These are phyloP conservation scores for Casuarius casuarius DNA, from an alignment of 2,113 vertebrate genomes.

Conservation along the genomic window DNA sequence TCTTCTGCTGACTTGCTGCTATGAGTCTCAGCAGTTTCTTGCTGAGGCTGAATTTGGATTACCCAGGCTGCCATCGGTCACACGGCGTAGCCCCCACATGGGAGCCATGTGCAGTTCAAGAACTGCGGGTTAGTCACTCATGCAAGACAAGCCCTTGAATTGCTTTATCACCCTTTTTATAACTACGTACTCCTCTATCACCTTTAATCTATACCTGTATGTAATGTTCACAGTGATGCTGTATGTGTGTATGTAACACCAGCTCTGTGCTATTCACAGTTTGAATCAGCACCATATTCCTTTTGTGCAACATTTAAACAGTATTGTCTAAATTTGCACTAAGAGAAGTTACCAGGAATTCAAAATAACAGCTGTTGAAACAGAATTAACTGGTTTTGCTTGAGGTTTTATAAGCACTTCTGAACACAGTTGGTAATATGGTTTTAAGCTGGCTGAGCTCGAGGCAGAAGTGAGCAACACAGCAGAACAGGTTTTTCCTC, in stretches of 20 bases:
- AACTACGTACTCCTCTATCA: neutral
- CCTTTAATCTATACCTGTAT: neutral
- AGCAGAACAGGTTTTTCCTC: constrained; percentile 8
- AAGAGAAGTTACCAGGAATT: neutral
- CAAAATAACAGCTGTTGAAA: neutral
- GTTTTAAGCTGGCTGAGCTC: neutral
- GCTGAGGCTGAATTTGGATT: neutral
- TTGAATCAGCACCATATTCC: neutral
- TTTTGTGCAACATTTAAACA: neutral
- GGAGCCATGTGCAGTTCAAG: neutral
- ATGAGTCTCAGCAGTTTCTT: neutral
- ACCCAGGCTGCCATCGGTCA: neutral
- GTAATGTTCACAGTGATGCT: accelerated
- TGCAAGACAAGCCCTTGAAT: neutral
- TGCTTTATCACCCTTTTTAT: neutral
- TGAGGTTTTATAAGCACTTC: neutral
- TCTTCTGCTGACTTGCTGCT: neutral
- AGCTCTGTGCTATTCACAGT: neutral
- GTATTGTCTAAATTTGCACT: neutral
- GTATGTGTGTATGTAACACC: neutral
- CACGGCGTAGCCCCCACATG: accelerated
- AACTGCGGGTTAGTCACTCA: neutral
- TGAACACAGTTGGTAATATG: neutral
- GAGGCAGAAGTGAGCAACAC: neutral
- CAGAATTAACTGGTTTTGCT: neutral